Conservation (phyloP, 2,113 vertebrate species). For the Dipodomys merriami region DNA sequence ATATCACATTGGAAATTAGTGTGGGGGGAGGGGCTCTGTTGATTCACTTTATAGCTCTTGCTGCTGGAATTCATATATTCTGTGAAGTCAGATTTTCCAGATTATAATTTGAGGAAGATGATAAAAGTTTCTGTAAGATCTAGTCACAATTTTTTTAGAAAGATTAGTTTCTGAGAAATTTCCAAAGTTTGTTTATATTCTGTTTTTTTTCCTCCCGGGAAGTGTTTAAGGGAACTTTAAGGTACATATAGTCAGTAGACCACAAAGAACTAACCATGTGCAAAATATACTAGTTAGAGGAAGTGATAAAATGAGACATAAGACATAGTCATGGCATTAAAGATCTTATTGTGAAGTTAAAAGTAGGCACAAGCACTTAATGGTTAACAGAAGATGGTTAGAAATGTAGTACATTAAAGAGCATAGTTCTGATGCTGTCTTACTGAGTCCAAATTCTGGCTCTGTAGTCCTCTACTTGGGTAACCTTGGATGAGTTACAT, state of each 20-base stretch:
- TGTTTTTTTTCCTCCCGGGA: background rate
- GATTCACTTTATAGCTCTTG: background rate
- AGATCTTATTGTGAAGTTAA: background rate
- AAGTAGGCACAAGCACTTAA: background rate
- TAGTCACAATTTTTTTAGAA: slow-evolving; percentile 19
- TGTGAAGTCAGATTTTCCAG: slow-evolving; percentile 5
- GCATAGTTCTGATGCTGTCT: background rate
- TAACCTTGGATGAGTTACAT: slow-evolving; percentile 29
- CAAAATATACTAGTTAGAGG: background rate
- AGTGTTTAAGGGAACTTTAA: slow-evolving; percentile 52
- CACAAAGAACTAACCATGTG: background rate
- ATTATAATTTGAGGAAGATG: slow-evolving; percentile 13
- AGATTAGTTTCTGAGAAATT: background rate
- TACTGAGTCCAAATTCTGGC: background rate
- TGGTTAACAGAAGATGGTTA: background rate
- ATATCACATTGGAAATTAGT: background rate
- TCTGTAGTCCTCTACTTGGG: background rate
- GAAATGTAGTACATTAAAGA: background rate
- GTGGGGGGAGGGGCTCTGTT: background rate
- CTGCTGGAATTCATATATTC: slow-evolving; percentile 23
- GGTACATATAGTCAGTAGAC: slow-evolving; percentile 10
- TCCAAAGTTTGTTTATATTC: slow-evolving; percentile 32
- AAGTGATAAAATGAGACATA: background rate
- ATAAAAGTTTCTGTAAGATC: slow-evolving; percentile 8
- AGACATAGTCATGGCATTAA: background rate